Evolutionary conservation across 2,888 invertebrate genomes (phyloP).

Genomic region (Cantharis flavilabris): DNA sequence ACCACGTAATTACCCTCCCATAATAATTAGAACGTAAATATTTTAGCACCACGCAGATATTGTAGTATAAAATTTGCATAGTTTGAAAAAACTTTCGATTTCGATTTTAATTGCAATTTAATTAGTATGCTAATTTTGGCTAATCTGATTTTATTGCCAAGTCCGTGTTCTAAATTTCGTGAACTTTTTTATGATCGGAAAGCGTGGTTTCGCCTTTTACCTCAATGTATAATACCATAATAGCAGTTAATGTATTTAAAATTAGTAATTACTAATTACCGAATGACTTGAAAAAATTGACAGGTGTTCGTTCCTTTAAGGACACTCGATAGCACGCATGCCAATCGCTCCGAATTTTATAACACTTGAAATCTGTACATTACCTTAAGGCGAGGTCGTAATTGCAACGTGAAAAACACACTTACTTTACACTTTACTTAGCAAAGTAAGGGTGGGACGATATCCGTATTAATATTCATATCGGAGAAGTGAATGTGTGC

Average conservation of each 20-base stretch:
- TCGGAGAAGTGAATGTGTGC: constrained; percentile 17
- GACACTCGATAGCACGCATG: constrained; percentile 3
- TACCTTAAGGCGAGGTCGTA: constrained; percentile 24
- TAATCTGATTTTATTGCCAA: background rate
- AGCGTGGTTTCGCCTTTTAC: background rate
- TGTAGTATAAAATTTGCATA: background rate
- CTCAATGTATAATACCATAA: background rate
- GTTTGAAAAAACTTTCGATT: background rate
- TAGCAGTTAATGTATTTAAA: background rate
- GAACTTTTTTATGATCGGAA: background rate
- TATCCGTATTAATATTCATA: constrained; percentile 6
- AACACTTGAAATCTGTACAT: background rate
- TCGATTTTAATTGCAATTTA: background rate
- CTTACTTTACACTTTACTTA: constrained; percentile 20
- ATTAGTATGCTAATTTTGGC: background rate
- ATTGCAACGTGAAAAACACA: constrained; percentile 21
- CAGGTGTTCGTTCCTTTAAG: constrained; percentile 12
- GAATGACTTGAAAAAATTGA: background rate
- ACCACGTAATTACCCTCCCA: background rate
- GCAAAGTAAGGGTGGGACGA: constrained; percentile 12
- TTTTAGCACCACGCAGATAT: background rate
- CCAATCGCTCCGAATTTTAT: constrained; percentile 14
- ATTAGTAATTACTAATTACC: background rate
- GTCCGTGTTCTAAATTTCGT: background rate
- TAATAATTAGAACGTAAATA: background rate